Conservation (phyloP, 2,113 vertebrate species). For the Sphaerodactylus townsendi region DNA sequence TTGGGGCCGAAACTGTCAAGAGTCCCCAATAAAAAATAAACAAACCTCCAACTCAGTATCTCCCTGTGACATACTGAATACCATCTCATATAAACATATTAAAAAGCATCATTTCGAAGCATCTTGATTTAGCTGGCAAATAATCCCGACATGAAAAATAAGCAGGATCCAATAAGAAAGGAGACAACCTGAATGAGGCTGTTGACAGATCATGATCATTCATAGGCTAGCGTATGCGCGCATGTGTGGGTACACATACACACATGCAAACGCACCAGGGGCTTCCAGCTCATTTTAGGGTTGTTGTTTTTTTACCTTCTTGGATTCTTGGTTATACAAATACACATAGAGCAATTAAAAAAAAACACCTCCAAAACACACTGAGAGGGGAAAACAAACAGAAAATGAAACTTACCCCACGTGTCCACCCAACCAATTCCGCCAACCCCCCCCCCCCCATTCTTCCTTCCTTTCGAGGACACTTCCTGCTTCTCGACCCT, state of each 20-base stretch:
- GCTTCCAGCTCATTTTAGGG: too few species aligned
- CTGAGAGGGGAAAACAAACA: constrained; percentile 43
- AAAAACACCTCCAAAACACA: constrained; percentile 20
- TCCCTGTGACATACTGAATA: constrained; percentile 27
- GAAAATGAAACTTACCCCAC: constrained; percentile 72
- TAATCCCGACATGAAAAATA: constrained; percentile 48
- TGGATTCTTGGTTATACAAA: neutral
- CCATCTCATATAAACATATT: neutral
- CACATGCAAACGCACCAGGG: neutral
- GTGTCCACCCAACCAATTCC: constrained; percentile 66
- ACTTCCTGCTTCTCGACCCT: constrained; percentile 66
- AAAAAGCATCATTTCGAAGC: constrained; percentile 25
- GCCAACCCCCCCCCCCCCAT: constrained; percentile 31
- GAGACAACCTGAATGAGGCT: too few species aligned
- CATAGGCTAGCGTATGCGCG: too few species aligned
- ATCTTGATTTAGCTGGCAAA: constrained; percentile 27
- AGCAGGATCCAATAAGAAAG: constrained; percentile 12
- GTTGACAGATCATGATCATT: too few species aligned
- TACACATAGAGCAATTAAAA: neutral
- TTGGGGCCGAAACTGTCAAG: neutral
- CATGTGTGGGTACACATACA: neutral
- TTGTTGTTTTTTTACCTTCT: too few species aligned
- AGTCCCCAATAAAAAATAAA: neutral
- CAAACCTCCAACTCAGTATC: neutral
- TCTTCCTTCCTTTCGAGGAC: constrained; percentile 66